phyloP scores from a whole-genome alignment of 2,888 invertebrate genomes.

The Melanotus villosus region DNA sequence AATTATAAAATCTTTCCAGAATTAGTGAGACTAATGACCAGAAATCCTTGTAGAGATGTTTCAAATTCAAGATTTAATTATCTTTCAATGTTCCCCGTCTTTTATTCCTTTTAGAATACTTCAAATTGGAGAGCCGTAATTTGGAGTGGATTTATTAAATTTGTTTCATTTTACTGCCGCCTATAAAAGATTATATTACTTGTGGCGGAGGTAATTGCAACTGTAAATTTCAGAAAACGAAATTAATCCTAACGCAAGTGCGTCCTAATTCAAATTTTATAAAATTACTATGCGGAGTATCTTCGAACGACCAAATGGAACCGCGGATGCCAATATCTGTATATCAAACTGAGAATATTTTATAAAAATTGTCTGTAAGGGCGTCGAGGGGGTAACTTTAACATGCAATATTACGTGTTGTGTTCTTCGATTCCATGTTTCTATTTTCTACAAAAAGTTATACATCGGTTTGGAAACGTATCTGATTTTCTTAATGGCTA shows the following conservation, averaged over 20 bases:
- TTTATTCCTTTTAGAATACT: not conserved
- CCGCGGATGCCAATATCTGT: not conserved
- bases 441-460: conserved; percentile 13
- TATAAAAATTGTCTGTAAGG: not conserved
- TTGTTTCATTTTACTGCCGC: conserved; percentile 3
- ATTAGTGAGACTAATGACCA: not conserved
- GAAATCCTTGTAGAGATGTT: not conserved
- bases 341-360: not conserved
- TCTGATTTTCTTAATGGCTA: conserved; percentile 15
- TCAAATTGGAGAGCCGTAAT: not conserved
- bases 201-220: not conserved
- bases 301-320: too few relatives aligned
- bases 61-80: conserved; percentile 5
- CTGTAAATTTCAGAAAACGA: not conserved
- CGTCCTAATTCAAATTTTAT: not conserved
- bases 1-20: not conserved
- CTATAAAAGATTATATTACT: not conserved
- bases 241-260: not conserved
- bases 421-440: conserved; percentile 7
- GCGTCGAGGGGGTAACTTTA: not conserved
- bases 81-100: not conserved
- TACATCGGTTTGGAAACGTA: conserved; percentile 7
- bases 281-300: too few relatives aligned
- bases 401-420: conserved; percentile 15
- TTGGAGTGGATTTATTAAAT: conserved; percentile 1